Evolutionary conservation across 2,888 invertebrate species (phyloP), one percentile per base, ranked within the genome.

Genomic region (Congeria kusceri): DNA sequence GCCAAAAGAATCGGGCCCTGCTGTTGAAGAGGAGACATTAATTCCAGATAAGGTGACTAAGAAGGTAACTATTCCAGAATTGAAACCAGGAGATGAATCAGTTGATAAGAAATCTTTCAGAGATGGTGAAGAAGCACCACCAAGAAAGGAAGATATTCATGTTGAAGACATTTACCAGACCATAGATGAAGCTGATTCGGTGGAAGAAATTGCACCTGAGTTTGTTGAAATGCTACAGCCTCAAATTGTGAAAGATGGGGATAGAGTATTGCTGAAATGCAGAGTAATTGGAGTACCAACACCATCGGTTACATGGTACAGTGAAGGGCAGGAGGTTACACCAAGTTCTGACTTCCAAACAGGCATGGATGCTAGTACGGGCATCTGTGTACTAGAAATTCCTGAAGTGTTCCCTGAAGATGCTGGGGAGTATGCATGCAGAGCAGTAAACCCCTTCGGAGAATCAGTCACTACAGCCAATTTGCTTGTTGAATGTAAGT

Each of bases 371-470:
- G 79, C 81, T n/a, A 86, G 88, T 23, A 91, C 90, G 23, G 93
- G 93, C n/a, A 85, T 89, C 23, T 91, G 92, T 49, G 98, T 98
- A 5, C 95, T 99, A 64, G 98, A 99, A 94, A 96, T 99, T 64
- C 95, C 99, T n/a, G 98, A 98, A 89, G 98, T 99, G 11, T 99
- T 99, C 93, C 98, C 99, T 20, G 97, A 97, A 89, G 99, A 99
- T 94, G 98, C 98, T 3, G 99, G 99, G 23, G 97, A 98, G 0
- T 99, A 98, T 93, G 98, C 98, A 11, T 98, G 98, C 91, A 97
- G 97, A 93, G 99, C 99, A 0, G 96, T 97, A 68, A 99, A 99
- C 93, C 97, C 97, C 91, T 95, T 98, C 32, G 99, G 99, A 4
- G 98, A 98, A 95, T 98, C 98, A 23, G 97, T 98, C 11, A 98